Conservation (phyloP, 2,797 vertebrate species). For the Neoniphon sammara region DNA sequence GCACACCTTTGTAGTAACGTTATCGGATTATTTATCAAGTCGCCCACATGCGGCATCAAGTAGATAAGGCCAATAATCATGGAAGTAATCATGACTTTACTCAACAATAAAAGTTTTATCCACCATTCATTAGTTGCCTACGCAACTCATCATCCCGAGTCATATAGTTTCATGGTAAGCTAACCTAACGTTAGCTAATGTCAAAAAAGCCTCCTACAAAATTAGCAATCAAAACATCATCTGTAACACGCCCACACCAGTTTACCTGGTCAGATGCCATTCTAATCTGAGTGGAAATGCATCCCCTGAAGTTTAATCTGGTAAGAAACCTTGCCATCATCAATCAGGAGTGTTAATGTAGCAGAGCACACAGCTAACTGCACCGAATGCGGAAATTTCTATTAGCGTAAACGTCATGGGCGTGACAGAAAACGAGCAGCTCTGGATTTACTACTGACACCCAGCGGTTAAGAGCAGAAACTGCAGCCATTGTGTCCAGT, state of each 20-base stretch:
- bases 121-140: too few relatives aligned
- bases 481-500: neutral
- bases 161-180: neutral
- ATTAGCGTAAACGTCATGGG: constrained; percentile 13
- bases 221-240: constrained; percentile 32
- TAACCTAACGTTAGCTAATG: neutral
- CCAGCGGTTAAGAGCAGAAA: constrained; percentile 24
- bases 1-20: neutral
- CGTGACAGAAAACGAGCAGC: neutral
- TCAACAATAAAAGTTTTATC: neutral
- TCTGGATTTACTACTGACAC: constrained; percentile 39
- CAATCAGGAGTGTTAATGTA: neutral
- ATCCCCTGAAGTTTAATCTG: constrained; percentile 64
- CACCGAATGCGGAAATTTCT: constrained; percentile 61
- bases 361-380: neutral
- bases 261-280: constrained; percentile 84
- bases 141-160: too few relatives aligned
- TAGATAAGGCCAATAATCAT: neutral
- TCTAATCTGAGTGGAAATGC: constrained; percentile 75
- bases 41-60: too few relatives aligned
- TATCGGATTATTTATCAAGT: neutral
- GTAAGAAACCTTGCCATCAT: constrained; percentile 77
- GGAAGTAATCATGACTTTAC: neutral
- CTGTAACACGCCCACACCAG: neutral
- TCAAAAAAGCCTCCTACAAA: constrained; percentile 44